Evolutionary conservation across 1,140 invertebrate species (phyloP).

Genomic region (Dolichoris vasculosae): DNA sequence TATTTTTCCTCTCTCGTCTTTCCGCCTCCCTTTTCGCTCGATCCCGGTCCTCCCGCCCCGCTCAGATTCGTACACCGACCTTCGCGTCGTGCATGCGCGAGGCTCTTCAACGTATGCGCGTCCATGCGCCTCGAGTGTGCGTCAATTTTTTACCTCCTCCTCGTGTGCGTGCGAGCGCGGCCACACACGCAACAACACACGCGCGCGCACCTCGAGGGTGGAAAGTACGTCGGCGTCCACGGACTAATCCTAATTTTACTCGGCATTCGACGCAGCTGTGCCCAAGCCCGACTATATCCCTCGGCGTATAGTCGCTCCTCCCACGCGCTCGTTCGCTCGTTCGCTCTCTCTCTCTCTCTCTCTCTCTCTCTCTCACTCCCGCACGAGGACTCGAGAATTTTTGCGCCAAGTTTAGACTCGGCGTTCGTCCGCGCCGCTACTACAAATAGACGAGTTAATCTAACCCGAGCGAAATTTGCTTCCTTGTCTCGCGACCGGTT

Average conservation of each 20-base stretch:
- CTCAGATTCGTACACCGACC: slow-evolving; percentile 48
- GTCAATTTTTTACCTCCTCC: slow-evolving; percentile 28
- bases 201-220: slow-evolving; percentile 33
- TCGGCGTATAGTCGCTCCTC: not conserved
- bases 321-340: not conserved
- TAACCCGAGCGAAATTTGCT: slow-evolving; percentile 40
- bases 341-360: not conserved
- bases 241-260: slow-evolving; percentile 65
- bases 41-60: slow-evolving; percentile 32
- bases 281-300: slow-evolving; percentile 38
- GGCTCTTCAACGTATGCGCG: slow-evolving; percentile 58
- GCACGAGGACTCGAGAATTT: slow-evolving; percentile 14
- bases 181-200: too few relatives aligned
- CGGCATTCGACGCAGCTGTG: slow-evolving; percentile 68
- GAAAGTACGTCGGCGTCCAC: slow-evolving; percentile 41
- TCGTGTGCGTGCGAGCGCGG: not conserved
- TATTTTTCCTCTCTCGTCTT: slow-evolving; percentile 40
- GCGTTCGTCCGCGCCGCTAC: not conserved
- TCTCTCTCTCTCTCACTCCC: not conserved
- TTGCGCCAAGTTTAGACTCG: slow-evolving; percentile 32
- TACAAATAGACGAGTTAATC: slow-evolving; percentile 42
- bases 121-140: not conserved
- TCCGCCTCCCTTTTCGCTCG: slow-evolving; percentile 50
- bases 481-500: not conserved
- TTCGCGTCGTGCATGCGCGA: slow-evolving; percentile 45